These are phyloP conservation scores for Momotus momota DNA, from an alignment of 2,797 vertebrate genomes.

Conservation along the genomic window DNA sequence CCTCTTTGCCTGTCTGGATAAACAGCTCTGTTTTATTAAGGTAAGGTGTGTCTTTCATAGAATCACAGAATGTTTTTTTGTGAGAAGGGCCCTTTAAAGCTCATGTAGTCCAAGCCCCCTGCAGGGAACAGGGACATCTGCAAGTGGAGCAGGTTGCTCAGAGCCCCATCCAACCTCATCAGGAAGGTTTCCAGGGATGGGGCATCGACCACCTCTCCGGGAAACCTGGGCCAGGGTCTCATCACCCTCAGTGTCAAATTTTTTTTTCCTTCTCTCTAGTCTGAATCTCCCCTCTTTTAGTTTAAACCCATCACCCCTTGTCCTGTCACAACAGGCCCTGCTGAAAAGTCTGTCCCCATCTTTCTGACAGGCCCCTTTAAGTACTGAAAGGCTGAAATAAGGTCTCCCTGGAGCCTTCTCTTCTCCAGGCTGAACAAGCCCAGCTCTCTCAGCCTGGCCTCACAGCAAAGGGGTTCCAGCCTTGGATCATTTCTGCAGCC, in stretches of 20 bases:
- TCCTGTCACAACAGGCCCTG: neutral
- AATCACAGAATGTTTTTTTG: neutral
- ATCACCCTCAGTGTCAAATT: neutral
- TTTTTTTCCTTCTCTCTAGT: neutral
- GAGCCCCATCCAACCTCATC: neutral
- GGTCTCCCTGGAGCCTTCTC: neutral
- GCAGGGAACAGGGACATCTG: neutral
- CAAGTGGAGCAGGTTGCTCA: neutral
- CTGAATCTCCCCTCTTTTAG: neutral
- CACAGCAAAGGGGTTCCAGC: neutral
- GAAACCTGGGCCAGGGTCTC: neutral
- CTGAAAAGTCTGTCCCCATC: neutral
- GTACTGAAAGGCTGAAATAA: neutral
- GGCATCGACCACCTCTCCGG: neutral
- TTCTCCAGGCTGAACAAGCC: neutral
- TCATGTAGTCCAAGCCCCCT: neutral
- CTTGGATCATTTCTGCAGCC: neutral
- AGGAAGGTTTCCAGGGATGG: neutral
- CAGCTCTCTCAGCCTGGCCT: neutral
- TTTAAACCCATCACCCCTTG: neutral
- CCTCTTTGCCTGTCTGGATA: too few species aligned
- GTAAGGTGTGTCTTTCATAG: accelerated
- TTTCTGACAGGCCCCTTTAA: neutral
- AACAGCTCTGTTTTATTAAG: neutral
- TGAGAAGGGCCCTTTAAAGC: neutral